Evolutionary conservation across 2,113 vertebrate species (phyloP), one percentile per base, ranked within the genome.

Genomic region (Gobius niger): DNA sequence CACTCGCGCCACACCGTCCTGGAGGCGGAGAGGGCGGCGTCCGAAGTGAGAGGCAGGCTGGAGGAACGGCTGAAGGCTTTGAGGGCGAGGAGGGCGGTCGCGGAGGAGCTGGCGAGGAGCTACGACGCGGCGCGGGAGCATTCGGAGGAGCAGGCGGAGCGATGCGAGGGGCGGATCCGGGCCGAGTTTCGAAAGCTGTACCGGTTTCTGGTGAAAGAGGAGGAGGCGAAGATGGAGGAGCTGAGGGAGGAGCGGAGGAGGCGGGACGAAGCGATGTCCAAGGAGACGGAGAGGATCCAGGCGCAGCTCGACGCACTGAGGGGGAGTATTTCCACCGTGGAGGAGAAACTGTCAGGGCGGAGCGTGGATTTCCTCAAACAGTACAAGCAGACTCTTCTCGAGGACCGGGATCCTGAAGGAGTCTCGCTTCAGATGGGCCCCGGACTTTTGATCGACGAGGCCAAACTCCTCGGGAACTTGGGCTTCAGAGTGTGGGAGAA

Each of bases 11-110:
- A 82, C 76, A 80, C 47, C 9, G 66, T 80, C 49, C n/a, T 82
- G 75, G 66, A 77, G 44, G 1, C 77, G 70, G 65, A 80, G 51
- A 18, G 77, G 69, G 83, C 73, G 51, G 71, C 74, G 54, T 50
- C 42, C 16, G 68, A 72, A 3, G 56, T 82, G 77, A 85, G 82
- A 74, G 60, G 71, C 11, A 54, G 73, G 60, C 67, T 74, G 52
- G 44, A 68, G 60, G 63, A 60, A 44, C 69, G 71, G 69, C 51
- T 76, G 18, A 63, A 72, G 57, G 49, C 63, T 76, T 76, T 77
- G 5, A n/a, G 44, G 71, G 77, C 75, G 60, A 71, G 74, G 53
- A 80, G 2, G 57, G 9, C 60, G 44, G 63, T 64, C 67, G 62
- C 51, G n/a, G 34, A 40, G 72, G 6, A 60, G 19, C 56, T 56